Evolutionary conservation across 2,113 vertebrate genomes (phyloP), one percentile per base, ranked within the genome.

Genomic region (Elachura formosa): DNA sequence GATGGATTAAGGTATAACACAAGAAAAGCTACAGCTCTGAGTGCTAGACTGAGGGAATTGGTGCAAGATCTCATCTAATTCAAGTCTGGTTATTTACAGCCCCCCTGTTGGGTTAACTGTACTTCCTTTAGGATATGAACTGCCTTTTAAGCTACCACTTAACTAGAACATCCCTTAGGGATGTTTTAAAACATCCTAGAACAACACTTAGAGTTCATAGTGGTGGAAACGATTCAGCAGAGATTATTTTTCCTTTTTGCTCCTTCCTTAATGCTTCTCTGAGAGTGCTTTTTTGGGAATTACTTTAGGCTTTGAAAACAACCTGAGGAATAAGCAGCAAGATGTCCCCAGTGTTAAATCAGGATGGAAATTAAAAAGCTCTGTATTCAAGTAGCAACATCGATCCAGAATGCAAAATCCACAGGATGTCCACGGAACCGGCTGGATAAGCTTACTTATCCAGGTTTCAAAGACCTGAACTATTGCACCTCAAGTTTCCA

Each of bases 391-490:
- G 48, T 25, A 72, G 58, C 23, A 75, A 78, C 36, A 18, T n/a
- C 3, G n/a, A 73, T 92, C 51, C 63, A 89, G 73, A 84, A 41
- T 33, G 40, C 49, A 14, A 85, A 76, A 88, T 79, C 84, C 85
- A 66, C 6, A 4, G 41, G 87, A 69, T 54, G 54, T 34, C 49
- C 33, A 34, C 2, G 24, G 59, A 87, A 84, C 4, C 0, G 23
- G 34, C 5, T 90, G 78, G 75, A 79, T 83, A 85, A 85, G 46
- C 62, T 95, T 52, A 62, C 54, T 87, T 84, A 78, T 34, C 56
- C 71, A 56, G 43, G 72, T 80, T 95, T 93, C 85, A 94, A 87
- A 93, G 79, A 86, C 46, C 46, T 93, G 88, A 93, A 94, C 88
- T 90, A 46, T 58, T 76, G 55, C 71, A 90, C 83, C 67, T 66